A percentile compares a stretch with the other conserved stretches of the same genome.
Conservation (phyloP, 2,113 vertebrate species). For the Alethe castanea region DNA sequence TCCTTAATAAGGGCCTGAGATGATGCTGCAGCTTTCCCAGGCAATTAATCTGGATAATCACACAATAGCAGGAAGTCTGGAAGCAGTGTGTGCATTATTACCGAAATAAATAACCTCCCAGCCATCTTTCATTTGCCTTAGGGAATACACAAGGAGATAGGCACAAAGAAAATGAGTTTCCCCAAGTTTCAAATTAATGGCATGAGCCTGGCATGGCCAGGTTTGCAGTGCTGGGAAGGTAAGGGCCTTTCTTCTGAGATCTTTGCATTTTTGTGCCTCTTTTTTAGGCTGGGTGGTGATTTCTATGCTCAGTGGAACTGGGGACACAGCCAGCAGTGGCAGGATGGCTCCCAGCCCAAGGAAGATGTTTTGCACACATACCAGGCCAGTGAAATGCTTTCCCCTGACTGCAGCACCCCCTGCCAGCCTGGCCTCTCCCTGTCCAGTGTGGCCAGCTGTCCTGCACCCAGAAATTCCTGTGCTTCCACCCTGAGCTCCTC, state of each 20-base stretch:
- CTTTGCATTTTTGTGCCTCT: not conserved
- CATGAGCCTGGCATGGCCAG: not conserved
- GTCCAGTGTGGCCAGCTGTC: not conserved
- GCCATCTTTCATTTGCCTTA: constrained; percentile 34
- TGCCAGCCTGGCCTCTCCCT: not conserved
- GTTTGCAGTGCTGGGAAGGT: not conserved
- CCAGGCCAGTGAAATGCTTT: not conserved
- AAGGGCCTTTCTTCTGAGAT: not conserved
- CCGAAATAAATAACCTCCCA: constrained; percentile 30
- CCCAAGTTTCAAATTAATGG: constrained; percentile 24
- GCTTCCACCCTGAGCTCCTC: not conserved
- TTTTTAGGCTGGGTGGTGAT: not conserved
- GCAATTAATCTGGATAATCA: constrained; percentile 55
- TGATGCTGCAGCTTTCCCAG: constrained; percentile 40
- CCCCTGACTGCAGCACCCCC: not conserved
- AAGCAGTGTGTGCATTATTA: constrained; percentile 36
- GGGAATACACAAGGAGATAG: constrained; percentile 16
- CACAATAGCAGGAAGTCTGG: constrained; percentile 51
- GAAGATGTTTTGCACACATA: not conserved
- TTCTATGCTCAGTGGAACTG: not conserved
- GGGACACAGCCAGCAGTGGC: not conserved
- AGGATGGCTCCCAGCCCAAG: not conserved
- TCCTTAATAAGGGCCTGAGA: constrained; percentile 30
- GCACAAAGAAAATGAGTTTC: constrained; percentile 7
- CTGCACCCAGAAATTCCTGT: not conserved